Base-by-base conservation (phyloP, 2,113 vertebrate species). In the Rissa tridactyla region DNA sequence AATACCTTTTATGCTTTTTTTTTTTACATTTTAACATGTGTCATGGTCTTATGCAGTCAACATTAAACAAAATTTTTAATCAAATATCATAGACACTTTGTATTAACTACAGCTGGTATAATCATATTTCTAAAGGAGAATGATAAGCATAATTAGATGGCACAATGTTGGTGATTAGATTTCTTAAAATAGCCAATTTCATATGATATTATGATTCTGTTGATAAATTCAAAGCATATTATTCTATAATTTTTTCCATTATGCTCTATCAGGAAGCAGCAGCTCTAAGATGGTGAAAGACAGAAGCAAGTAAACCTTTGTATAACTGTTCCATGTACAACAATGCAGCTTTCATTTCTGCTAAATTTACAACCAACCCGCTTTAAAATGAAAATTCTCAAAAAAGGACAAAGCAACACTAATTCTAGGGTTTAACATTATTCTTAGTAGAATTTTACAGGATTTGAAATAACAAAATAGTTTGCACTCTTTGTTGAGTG, bases 311-410 rank as follows among this genome's bases (percentile, higher is more conserved):
- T 70, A 94, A 91, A n/a, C 2, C 9, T 55, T 9, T 72, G 15
- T 44, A 52, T 79, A 92, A 70, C 47, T 87, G 22, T 54, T 89
- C n/a, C 29, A 11, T 26, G 76, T 64, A 14, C 17, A 58, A 27
- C 13, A 80, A 80, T 13, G 3, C 8, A 44, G 8, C 19, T 83
- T 86, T 95, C 10, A 71, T 58, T 92, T 96, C 27, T 88, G 8
- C 51, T 93, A 76, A n/a, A 54, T 30, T 66, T 84, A 81, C 11
- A 85, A 73, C 7, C 4, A 86, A 7, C 23, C 14, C 77, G 27
- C 52, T 91, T 83, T 61, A 82, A 96, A 94, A 95, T 65, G 51
- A 94, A 95, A 64, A 11, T 18, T 90, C 21, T 46, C 44, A 34
- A 27, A 75, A 65, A 51, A 78, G 5, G 5, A 73, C 12, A 92